Base-by-base conservation (phyloP, 2,888 invertebrate species). In the Linhomoeus sp. region DNA sequence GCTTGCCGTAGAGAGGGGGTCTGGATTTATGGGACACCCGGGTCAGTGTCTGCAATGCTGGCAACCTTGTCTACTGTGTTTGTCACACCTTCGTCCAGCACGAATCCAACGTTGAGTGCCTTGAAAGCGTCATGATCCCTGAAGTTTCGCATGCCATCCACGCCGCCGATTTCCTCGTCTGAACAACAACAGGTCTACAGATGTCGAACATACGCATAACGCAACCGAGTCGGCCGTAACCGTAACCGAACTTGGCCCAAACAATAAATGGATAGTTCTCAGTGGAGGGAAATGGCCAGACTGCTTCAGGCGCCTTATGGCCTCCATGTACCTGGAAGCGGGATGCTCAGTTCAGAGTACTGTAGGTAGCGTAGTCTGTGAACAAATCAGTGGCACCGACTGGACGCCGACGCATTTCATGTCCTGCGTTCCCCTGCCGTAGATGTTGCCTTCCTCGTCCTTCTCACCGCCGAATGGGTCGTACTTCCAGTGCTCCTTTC, bases 161-260 rank as follows among this genome's bases (percentile, higher is more conserved):
- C 70, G 0, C 85, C 84, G 7, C 85, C 85, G 56, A 81, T 78
- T 71, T 87, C 87, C 67, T 87, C 87, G 71, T 87, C 86, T 82
- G 62, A 25, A 52, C n/a, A n/a, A n/a, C n/a, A n/a, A n/a, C n/a
- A n/a, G n/a, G n/a, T n/a, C n/a, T n/a, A n/a, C n/a, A n/a, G n/a
- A n/a, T n/a, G n/a, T n/a, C n/a, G n/a, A n/a, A n/a, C n/a, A n/a
- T n/a, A n/a, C n/a, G n/a, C n/a, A n/a, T n/a, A n/a, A n/a, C n/a
- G n/a, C n/a, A n/a, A n/a, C n/a, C n/a, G n/a, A n/a, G n/a, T n/a
- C n/a, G n/a, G n/a, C n/a, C n/a, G n/a, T n/a, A n/a, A n/a, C n/a
- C n/a, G n/a, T n/a, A n/a, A n/a, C n/a, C n/a, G n/a, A n/a, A 77
- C 79, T 79, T 55, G 80, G 79, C 19, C 79, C 77, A 68, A 79